Base-by-base conservation (phyloP, 2,888 invertebrate species). In the Acanthopleura granulata region DNA sequence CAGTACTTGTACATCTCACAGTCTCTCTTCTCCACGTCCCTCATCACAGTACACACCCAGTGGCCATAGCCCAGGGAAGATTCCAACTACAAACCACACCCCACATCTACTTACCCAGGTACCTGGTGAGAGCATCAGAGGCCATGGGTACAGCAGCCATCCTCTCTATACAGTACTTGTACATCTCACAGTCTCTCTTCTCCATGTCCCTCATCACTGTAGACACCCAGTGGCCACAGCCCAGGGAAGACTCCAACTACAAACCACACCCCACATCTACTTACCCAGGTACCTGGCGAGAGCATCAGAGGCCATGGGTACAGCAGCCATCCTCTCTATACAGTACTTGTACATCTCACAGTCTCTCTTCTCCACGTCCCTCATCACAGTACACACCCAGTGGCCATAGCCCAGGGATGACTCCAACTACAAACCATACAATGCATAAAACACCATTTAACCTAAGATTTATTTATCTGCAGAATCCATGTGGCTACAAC, bases 191-290 rank as follows among this genome's bases (percentile, higher is more conserved):
- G 49, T 85, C 91, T 79, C 93, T 92, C 74, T 92, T 91, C 62
- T 91, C 89, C 12, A 91, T 90, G 86, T 93, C 91, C 77, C 86
- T 81, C 51, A 97, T 91, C 14, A 94, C 94, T 51, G 92, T 92
- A 84, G 96, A 94, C 12, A 97, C 95, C 94, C 95, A 96, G 88
- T 96, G 94, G 0, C 94, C 94, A 91, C 97, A 97, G 0, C 96
- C 96, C 40, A 95, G 87, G 1, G 94, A 94, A 80, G 96, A 94
- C 91, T 97, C 95, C 50, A 93, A 92, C 90, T 91, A 77, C 22
- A 78, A 70, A 57, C 3, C 40, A 40, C 40, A 40, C 50, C 49
- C 75, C 51, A 72, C 73, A 72, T 62, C 72, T 40, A 30, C 73
- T 62, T 90, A 93, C 94, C 93, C 85, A 93, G 93, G 88, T 94